These are phyloP conservation scores for Yponomeuta plumbellus DNA, from an alignment of 2,888 invertebrate genomes.

Conservation along the genomic window DNA sequence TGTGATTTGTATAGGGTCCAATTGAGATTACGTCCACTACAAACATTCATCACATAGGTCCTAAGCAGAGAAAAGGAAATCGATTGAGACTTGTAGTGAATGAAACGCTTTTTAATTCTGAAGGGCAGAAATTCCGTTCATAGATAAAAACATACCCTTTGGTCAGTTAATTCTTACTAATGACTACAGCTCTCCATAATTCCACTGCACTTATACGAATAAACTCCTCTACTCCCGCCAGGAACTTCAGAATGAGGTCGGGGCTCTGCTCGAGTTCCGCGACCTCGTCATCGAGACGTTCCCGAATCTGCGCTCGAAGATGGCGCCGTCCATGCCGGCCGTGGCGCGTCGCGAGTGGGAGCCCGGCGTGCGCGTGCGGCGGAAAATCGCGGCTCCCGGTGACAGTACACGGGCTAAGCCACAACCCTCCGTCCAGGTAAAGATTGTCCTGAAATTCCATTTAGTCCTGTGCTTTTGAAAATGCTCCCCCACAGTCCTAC, in stretches of 20 bases:
- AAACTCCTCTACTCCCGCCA: conserved; percentile 32
- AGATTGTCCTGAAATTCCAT: too few relatives aligned
- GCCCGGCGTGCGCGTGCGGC: conserved; percentile 85
- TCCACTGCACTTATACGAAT: not conserved
- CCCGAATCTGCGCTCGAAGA: conserved; percentile 92
- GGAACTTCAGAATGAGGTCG: conserved; percentile 96
- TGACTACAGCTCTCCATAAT: not conserved
- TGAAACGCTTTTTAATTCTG: too few relatives aligned
- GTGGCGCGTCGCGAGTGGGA: conserved; percentile 83
- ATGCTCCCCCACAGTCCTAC: too few relatives aligned
- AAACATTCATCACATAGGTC: too few relatives aligned
- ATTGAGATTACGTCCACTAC: too few relatives aligned
- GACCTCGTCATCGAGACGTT: conserved; percentile 96
- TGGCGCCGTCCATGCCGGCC: conserved; percentile 80
- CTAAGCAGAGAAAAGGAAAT: too few relatives aligned
- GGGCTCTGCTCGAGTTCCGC: conserved; percentile 92
- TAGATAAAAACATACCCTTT: too few relatives aligned
- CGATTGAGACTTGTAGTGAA: too few relatives aligned
- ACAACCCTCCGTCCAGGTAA: conserved; percentile 42
- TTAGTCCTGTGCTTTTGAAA: too few relatives aligned
- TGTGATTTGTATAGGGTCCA: too few relatives aligned
- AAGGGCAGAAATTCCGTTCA: too few relatives aligned
- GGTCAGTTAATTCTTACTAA: not conserved
- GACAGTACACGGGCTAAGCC: conserved; percentile 76
- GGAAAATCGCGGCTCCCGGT: conserved; percentile 71